Evolutionary conservation across 23 tunicate genomes (phyloP).

Genomic region (Styela clava): DNA sequence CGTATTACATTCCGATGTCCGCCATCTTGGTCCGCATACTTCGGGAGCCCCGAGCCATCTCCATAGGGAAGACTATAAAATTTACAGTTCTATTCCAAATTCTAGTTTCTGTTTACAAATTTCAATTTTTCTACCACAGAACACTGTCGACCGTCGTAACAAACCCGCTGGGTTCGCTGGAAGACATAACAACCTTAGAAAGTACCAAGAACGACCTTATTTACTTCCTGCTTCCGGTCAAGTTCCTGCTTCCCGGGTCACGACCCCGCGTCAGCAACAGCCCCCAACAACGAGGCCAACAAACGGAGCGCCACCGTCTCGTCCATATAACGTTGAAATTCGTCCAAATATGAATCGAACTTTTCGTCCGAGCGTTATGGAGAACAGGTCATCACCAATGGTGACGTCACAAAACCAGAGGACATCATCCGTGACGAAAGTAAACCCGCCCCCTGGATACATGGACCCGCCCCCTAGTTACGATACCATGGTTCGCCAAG

Average conservation of each 20-base stretch:
- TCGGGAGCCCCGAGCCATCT: too few relatives aligned
- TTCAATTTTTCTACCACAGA: too few relatives aligned
- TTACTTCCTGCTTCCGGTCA: conserved; percentile 12
- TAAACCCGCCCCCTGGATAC: conserved; percentile 28
- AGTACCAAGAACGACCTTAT: conserved; percentile 16
- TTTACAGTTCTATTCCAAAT: too few relatives aligned
- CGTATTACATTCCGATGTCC: too few relatives aligned
- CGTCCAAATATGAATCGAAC: not conserved
- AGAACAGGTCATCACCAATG: not conserved
- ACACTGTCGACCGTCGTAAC: not conserved
- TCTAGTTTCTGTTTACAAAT: too few relatives aligned
- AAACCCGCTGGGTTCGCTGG: conserved; percentile 13
- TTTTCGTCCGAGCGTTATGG: not conserved
- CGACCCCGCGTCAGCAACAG: not conserved
- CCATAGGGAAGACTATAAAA: too few relatives aligned
- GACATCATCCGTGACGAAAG: not conserved
- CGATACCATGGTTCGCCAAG: conserved; percentile 11
- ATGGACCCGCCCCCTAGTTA: conserved; percentile 34
- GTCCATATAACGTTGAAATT: conserved; percentile 4
- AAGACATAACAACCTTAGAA: conserved; percentile 16
- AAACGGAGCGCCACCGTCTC: not conserved
- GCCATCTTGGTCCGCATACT: too few relatives aligned
- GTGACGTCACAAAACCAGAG: not conserved
- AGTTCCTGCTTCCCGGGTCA: conserved; percentile 8
- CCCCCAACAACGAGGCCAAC: not conserved